phyloP scores from a whole-genome alignment of 2,888 invertebrate genomes.

The Drosophila kokeensis region DNA sequence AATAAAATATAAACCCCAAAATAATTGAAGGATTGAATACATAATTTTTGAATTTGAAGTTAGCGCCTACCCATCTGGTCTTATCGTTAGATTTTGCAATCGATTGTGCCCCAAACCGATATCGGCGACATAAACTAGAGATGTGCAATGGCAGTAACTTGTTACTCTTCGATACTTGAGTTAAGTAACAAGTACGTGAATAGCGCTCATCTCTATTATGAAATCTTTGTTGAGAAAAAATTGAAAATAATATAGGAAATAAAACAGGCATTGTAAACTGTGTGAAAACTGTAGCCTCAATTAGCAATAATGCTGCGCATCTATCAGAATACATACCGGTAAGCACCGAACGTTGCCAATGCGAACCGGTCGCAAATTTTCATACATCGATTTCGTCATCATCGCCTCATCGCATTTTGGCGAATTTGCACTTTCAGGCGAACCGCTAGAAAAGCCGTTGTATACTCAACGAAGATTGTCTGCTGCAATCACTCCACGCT shows the following conservation, averaged over 20 bases:
- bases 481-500: conserved; percentile 82
- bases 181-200: conserved; percentile 51
- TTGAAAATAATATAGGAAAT: conserved; percentile 43
- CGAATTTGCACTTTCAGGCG: conserved; percentile 56
- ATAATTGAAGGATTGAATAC: neutral
- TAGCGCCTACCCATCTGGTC: neutral
- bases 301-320: conserved; percentile 73
- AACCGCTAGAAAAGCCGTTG: conserved; percentile 73
- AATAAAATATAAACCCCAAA: conserved; percentile 49
- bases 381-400: conserved; percentile 72
- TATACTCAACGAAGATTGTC: conserved; percentile 79
- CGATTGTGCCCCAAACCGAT: conserved; percentile 27
- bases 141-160: conserved; percentile 23
- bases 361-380: conserved; percentile 33
- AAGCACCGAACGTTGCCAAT: conserved; percentile 30
- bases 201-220: conserved; percentile 54
- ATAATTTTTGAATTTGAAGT: conserved; percentile 4
- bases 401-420: conserved; percentile 47
- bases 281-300: conserved; percentile 49
- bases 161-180: conserved; percentile 29
- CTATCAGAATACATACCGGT: conserved; percentile 73
- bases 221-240: conserved; percentile 52
- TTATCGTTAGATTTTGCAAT: conserved; percentile 1
- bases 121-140: neutral
- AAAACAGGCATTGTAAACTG: conserved; percentile 44